phyloP scores from a whole-genome alignment of 2,888 invertebrate genomes.

The Nephrotoma appendiculata region DNA sequence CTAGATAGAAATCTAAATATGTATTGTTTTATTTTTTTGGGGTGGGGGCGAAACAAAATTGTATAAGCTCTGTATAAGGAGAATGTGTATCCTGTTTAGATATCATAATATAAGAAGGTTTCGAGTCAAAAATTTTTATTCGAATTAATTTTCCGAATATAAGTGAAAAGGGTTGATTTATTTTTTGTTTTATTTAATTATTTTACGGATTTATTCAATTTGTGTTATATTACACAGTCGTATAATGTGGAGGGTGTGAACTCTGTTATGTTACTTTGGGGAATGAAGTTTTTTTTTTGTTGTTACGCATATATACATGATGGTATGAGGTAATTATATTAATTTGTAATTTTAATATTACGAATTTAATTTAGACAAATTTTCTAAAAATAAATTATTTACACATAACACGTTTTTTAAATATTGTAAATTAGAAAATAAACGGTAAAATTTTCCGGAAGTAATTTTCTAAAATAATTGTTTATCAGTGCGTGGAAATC shows the following conservation, averaged over 20 bases:
- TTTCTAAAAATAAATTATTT: not conserved
- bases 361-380: not conserved
- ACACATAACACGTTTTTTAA: not conserved
- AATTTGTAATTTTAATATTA: not conserved
- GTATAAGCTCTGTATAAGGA: not conserved
- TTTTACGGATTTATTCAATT: not conserved
- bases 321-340: not conserved
- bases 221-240: not conserved
- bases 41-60: not conserved
- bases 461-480: not conserved
- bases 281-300: not conserved
- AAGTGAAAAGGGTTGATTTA: not conserved
- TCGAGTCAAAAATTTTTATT: not conserved
- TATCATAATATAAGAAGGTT: not conserved
- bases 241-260: not conserved
- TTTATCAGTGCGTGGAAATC: not conserved
- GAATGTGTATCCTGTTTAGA: not conserved
- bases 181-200: not conserved
- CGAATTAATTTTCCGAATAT: not conserved
- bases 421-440: not conserved
- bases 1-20: not conserved
- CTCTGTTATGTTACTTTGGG: not conserved
- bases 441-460: not conserved
- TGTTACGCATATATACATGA: not conserved
- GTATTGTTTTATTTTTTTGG: not conserved